A percentile compares a stretch with the other conserved stretches of the same genome.
Conservation (phyloP, 1,140 invertebrate genomes). For the Semibalanus balanoides region DNA sequence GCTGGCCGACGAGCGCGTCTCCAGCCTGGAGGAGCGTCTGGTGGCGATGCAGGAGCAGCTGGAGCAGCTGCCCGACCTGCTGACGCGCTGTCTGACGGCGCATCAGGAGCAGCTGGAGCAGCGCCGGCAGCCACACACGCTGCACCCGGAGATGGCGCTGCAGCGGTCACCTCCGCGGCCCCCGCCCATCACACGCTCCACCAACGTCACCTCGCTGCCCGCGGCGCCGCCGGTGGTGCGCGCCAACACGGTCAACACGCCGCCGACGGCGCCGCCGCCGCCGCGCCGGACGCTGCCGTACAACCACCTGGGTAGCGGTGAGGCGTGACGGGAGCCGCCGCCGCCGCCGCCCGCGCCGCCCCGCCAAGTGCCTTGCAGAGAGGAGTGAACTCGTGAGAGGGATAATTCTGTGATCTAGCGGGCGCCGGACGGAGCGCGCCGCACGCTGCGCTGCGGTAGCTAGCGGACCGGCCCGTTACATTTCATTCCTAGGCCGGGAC, state of each 20-base stretch:
- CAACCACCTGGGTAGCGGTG: not conserved
- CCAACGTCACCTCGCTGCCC: conserved; percentile 15
- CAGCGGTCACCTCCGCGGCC: conserved; percentile 11
- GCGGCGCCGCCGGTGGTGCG: conserved; percentile 19
- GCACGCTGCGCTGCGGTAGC: too few relatives aligned
- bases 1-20: conserved; percentile 69
- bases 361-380: not conserved
- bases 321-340: not conserved
- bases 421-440: not conserved
- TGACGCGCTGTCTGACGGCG: conserved; percentile 39
- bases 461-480: not conserved
- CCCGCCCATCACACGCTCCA: conserved; percentile 14
- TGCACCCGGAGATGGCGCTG: conserved; percentile 22
- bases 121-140: conserved; percentile 18
- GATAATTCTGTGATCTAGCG: not conserved
- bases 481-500: not conserved
- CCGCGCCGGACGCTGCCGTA: not conserved
- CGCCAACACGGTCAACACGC: conserved; percentile 12
- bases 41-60: conserved; percentile 56
- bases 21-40: conserved; percentile 73
- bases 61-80: conserved; percentile 63
- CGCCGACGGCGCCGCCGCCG: conserved; percentile 14
- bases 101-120: conserved; percentile 22
- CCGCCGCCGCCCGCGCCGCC: too few relatives aligned
- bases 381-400: not conserved